Evolutionary conservation across 2,797 vertebrate genomes (phyloP), one percentile per base, ranked within the genome.

Genomic region (Sternarchorhynchus goeldii): DNA sequence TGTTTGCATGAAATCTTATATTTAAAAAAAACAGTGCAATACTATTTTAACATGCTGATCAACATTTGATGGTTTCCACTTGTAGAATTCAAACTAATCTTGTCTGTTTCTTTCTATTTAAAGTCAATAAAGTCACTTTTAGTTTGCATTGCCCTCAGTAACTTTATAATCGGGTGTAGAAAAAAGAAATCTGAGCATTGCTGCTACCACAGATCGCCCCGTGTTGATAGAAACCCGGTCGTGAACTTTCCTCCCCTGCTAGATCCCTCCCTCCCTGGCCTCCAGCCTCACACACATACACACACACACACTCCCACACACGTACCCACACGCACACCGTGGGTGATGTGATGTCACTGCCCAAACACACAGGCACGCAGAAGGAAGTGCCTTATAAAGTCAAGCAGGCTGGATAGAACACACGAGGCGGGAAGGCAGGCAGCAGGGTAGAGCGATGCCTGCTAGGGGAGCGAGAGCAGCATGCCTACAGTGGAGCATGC

Each of bases 311-410:
- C 39, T 63, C 45, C 50, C 70, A 72, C 60, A 8, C 4, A 10
- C 31, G 76, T 74, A 62, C 63, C 53, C 45, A 73, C 57, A 73
- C 16, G 18, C 41, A 55, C 65, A 70, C 78, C 79, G 81, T 81
- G 59, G 65, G 53, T 71, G 72, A 65, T 68, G 85, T 91, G 88
- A 90, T 86, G 88, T 92, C 90, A 91, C 84, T 72, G 77, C 67
- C 32, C 1, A 57, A 56, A 82, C 53, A 84, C 76, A 86, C 89
- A 75, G 17, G 45, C 41, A 79, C 50, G 56, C 31, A 75, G 58
- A 76, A 93, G 92, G 93, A 94, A 93, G 88, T 87, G 84, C 92
- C 92, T 89, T 92, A 92, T 93, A 93, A 93, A 93, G 91, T 85
- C 86, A 84, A 87, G 53, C 80, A 77, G 86, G 77, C 82, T 66